These are phyloP conservation scores for Nycticebus coucang DNA, from an alignment of 2,113 vertebrate genomes.

Conservation along the genomic window DNA sequence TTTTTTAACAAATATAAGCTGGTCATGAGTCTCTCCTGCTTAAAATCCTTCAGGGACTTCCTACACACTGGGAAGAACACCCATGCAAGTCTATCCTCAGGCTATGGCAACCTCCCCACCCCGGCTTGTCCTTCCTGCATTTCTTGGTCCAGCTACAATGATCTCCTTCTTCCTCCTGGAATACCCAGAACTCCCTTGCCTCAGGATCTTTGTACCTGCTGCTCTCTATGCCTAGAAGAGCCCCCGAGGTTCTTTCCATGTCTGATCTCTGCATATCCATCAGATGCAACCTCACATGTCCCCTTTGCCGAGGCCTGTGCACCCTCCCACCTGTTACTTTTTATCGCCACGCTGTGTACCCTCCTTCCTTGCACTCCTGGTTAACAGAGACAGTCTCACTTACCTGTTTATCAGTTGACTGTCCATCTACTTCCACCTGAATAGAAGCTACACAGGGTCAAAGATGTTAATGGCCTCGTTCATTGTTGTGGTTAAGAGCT, in stretches of 20 bases:
- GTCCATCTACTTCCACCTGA: neutral
- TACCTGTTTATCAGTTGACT: neutral
- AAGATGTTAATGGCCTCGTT: neutral
- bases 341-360: too few species aligned
- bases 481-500: neutral
- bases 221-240: neutral
- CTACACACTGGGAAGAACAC: neutral
- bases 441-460: rapidly evolving
- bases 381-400: neutral
- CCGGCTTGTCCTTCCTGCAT: neutral
- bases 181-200: neutral
- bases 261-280: neutral
- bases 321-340: neutral
- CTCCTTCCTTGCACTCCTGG: neutral
- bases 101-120: neutral
- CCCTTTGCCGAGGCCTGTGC: neutral
- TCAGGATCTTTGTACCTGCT: neutral
- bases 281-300: neutral
- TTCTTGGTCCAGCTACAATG: neutral
- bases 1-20: neutral
- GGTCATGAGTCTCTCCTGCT: neutral
- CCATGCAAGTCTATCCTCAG: neutral
- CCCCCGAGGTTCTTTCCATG: neutral
- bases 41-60: neutral
- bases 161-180: neutral